These are phyloP conservation scores for Pipra filicauda DNA, from an alignment of 2,113 vertebrate species.

Conservation along the genomic window DNA sequence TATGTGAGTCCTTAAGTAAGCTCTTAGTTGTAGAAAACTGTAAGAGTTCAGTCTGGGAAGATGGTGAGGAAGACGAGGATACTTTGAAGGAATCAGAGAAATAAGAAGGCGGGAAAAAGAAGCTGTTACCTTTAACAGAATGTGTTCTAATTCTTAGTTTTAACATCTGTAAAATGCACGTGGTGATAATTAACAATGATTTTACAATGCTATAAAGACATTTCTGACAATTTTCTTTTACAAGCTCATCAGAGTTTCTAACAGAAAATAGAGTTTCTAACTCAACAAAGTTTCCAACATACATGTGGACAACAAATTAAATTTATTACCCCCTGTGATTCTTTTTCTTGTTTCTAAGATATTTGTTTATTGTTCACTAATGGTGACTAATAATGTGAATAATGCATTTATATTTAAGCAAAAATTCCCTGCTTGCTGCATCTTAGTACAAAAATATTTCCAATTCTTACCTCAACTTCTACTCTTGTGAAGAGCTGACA, in stretches of 20 bases:
- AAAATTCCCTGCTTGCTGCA: not conserved
- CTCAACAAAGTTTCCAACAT: not conserved
- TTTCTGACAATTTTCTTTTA: not conserved
- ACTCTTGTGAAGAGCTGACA: conserved; percentile 89
- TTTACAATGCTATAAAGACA: not conserved
- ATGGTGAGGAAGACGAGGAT: not conserved
- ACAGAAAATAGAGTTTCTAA: no score
- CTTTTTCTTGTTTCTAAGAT: not conserved
- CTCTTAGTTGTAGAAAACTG: not conserved
- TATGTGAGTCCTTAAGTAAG: not conserved
- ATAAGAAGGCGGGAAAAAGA: not conserved
- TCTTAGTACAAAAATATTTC: not conserved
- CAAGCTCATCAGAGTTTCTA: not conserved
- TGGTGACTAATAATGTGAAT: not conserved
- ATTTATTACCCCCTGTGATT: not conserved
- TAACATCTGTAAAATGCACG: not conserved
- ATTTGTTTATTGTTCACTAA: not conserved
- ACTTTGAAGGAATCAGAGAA: not conserved
- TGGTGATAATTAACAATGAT: not conserved
- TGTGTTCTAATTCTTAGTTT: not conserved
- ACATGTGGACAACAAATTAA: not conserved
- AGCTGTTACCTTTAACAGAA: not conserved
- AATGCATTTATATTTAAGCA: not conserved
- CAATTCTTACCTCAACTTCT: conserved; percentile 88
- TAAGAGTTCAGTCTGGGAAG: not conserved